These are phyloP conservation scores for Cecidostiba fungosa DNA, from an alignment of 2,888 invertebrate species.

Conservation along the genomic window DNA sequence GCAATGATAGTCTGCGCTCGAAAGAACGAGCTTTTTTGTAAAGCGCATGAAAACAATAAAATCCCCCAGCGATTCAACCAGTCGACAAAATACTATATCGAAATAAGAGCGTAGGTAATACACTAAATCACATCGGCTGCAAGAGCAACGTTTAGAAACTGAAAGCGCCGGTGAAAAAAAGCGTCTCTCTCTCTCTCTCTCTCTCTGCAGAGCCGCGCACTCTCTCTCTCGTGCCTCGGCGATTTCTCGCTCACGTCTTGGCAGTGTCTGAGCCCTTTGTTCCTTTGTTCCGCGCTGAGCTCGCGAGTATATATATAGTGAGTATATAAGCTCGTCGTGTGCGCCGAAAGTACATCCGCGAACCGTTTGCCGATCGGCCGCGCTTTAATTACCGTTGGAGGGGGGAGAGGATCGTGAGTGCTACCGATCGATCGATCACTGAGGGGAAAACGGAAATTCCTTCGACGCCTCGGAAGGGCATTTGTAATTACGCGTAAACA, in stretches of 20 bases:
- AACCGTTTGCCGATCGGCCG: background rate
- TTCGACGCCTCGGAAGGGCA: background rate
- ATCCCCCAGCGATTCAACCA: background rate
- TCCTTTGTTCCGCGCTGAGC: conserved; percentile 42
- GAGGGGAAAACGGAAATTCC: background rate
- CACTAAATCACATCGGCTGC: background rate
- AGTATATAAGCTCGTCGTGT: background rate
- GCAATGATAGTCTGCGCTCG: background rate
- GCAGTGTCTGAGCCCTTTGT: conserved; percentile 33
- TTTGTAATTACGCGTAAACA: background rate
- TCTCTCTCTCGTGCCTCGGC: background rate
- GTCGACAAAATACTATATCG: background rate
- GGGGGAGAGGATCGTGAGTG: background rate
- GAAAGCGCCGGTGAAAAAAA: background rate
- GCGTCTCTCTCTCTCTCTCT: background rate
- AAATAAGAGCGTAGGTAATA: background rate
- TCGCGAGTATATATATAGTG: background rate
- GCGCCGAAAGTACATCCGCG: conserved; percentile 35
- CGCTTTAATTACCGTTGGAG: conserved; percentile 15
- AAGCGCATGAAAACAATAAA: background rate
- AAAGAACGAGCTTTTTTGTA: background rate
- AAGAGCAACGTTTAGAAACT: conserved; percentile 19
- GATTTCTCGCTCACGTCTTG: conserved; percentile 39
- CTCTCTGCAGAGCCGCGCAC: too few relatives aligned
- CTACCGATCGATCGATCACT: background rate